Percentiles rank a stretch among this genome's conserved stretches.
Conservation (phyloP, 1,140 invertebrate genomes). For the Zaprionus gabonicus region DNA sequence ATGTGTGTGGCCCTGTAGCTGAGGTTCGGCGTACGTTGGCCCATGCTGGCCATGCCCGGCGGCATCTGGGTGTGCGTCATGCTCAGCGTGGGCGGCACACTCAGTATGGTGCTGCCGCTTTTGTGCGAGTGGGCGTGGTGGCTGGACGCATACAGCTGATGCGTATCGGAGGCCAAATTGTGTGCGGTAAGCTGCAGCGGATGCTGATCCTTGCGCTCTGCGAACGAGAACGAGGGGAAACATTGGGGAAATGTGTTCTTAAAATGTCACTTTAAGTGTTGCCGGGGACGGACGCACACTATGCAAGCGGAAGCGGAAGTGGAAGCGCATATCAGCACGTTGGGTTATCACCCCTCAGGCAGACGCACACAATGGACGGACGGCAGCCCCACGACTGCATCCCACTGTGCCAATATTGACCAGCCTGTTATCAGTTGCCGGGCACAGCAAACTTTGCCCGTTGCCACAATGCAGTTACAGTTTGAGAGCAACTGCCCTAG, state of each 20-base stretch:
- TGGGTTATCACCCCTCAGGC: conserved; percentile 59
- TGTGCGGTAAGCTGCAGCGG: conserved; percentile 72
- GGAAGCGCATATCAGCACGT: conserved; percentile 65
- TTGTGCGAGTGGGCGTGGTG: conserved; percentile 42
- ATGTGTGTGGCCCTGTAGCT: conserved; percentile 57
- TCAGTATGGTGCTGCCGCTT: conserved; percentile 57
- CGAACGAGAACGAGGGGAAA: conserved; percentile 12
- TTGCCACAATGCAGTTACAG: conserved; percentile 33
- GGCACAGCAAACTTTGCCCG: conserved; percentile 32
- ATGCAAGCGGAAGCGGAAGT: conserved; percentile 49
- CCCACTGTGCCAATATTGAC: conserved; percentile 44
- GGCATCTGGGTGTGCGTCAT: conserved; percentile 79
- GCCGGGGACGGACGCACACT: background rate
- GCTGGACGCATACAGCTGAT: conserved; percentile 53
- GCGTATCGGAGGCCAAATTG: conserved; percentile 69
- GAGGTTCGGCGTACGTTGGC: conserved; percentile 73
- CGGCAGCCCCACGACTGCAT: background rate
- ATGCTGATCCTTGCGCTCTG: conserved; percentile 81
- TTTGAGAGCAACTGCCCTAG: conserved; percentile 25
- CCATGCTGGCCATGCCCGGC: conserved; percentile 74
- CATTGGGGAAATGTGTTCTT: conserved; percentile 17
- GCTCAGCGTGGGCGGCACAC: conserved; percentile 75
- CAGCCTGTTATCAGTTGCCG: conserved; percentile 32
- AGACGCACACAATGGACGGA: conserved; percentile 24
- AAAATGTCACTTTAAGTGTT: conserved; percentile 12